phyloP scores from a whole-genome alignment of 2,888 invertebrate species.

The Dichetophora obliterata region DNA sequence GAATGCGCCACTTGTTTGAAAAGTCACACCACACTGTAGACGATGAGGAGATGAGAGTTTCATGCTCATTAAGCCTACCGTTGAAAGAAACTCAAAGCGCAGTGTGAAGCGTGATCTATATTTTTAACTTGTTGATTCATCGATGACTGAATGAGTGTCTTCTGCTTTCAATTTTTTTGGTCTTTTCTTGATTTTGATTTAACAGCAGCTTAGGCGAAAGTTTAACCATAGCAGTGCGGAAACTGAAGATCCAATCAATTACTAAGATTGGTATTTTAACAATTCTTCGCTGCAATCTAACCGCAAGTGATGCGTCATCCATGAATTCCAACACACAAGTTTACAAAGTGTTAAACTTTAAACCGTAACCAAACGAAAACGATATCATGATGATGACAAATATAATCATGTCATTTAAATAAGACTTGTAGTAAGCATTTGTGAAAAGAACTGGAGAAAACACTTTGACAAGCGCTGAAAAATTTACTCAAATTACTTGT shows the following conservation, averaged over 20 bases:
- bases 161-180: no score
- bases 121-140: conserved; percentile 27
- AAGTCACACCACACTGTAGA: background rate
- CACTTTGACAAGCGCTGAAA: no score
- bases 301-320: background rate
- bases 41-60: background rate
- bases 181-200: no score
- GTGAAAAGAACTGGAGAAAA: no score
- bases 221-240: background rate
- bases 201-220: no score
- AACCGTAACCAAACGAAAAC: no score
- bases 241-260: background rate
- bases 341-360: no score
- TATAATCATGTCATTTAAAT: no score
- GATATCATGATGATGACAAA: no score
- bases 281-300: background rate
- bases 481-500: no score
- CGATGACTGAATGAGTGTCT: background rate
- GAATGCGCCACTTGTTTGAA: background rate
- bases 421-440: no score
- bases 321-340: background rate
- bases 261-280: background rate
- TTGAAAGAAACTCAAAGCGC: background rate
- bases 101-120: conserved; percentile 1
- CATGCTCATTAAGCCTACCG: background rate